Evolutionary conservation across 2,113 vertebrate species (phyloP).

Genomic region (Nipponia nippon): DNA sequence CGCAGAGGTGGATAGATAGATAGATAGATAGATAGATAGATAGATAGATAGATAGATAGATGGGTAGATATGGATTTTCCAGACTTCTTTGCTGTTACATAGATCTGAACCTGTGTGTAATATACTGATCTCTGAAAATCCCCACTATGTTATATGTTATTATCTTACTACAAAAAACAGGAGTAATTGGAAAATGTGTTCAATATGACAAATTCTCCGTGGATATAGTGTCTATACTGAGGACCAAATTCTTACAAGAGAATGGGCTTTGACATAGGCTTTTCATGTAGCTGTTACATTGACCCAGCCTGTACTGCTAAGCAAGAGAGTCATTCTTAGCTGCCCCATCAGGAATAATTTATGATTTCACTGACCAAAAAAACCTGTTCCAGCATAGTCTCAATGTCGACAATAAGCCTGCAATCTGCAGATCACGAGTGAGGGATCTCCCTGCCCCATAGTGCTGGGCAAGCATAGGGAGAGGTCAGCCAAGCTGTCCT

Average conservation of each 20-base stretch:
- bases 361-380: not conserved
- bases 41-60: not conserved
- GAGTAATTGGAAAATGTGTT: not conserved
- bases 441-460: not conserved
- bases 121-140: not conserved
- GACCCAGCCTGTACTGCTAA: not conserved
- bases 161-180: not conserved
- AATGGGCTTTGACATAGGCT: not conserved
- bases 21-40: not conserved
- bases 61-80: not conserved
- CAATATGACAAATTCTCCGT: not conserved
- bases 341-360: not conserved
- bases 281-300: not conserved
- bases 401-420: not conserved
- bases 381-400: not conserved
- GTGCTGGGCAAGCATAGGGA: fast-evolving
- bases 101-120: not conserved
- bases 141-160: not conserved
- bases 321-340: not conserved
- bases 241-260: not conserved
- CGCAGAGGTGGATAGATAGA: too few species aligned
- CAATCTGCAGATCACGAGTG: not conserved
- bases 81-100: not conserved
- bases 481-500: not conserved
- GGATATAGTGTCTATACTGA: not conserved